Evolutionary conservation across 2,113 vertebrate genomes (phyloP).

Genomic region (Eublepharis macularius): DNA sequence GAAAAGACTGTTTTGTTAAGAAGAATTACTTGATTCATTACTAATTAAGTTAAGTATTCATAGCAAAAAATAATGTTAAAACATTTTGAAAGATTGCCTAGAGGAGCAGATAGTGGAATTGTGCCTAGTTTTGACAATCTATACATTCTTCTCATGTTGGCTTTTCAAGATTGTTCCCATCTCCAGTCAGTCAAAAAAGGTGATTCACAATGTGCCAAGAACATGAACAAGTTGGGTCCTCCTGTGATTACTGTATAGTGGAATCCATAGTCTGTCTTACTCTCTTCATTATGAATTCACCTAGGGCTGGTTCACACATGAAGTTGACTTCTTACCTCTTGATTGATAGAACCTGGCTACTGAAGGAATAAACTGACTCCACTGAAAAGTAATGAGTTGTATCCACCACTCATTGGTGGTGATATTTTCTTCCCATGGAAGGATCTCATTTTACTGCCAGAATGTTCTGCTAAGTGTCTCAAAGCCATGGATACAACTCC

Average conservation of each 20-base stretch:
- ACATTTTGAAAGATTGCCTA: constrained; percentile 56
- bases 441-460: too few relatives aligned
- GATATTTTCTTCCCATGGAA: too few relatives aligned
- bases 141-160: constrained; percentile 34
- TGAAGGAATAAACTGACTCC: background rate
- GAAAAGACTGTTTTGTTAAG: constrained; percentile 74
- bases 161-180: constrained; percentile 43
- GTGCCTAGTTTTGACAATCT: constrained; percentile 33
- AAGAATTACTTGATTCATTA: constrained; percentile 55
- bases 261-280: background rate
- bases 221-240: background rate
- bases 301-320: background rate
- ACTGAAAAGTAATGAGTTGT: background rate
- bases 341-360: background rate
- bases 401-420: too few relatives aligned
- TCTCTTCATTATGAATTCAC: background rate
- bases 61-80: constrained; percentile 51
- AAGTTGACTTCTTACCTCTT: background rate
- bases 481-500: too few relatives aligned
- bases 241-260: background rate
- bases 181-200: constrained; percentile 3
- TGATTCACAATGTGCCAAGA: background rate
- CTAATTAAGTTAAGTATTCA: constrained; percentile 57
- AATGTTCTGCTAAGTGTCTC: too few relatives aligned
- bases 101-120: constrained; percentile 23